Conservation (phyloP, 2,797 vertebrate species). For the Falco rusticolus region DNA sequence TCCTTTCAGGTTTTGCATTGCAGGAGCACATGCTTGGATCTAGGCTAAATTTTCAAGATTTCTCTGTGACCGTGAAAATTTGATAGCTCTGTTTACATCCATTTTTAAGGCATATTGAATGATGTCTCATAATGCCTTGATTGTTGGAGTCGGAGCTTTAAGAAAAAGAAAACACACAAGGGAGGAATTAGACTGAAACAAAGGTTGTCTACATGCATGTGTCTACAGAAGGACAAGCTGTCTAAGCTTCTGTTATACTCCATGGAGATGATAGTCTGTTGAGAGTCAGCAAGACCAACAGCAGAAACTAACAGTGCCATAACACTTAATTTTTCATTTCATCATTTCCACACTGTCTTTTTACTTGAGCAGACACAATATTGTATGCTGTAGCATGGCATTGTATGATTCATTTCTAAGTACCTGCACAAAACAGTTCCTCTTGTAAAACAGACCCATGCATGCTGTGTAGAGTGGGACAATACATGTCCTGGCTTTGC, state of each 20-base stretch:
- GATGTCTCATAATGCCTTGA: neutral
- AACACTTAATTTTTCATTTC: neutral
- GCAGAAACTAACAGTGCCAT: neutral
- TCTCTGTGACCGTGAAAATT: accelerated
- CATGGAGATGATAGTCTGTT: neutral
- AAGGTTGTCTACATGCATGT: neutral
- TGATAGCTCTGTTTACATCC: neutral
- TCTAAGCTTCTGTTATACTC: neutral
- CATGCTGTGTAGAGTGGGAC: neutral
- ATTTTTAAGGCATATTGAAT: neutral
- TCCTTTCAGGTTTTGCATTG: neutral
- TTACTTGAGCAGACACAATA: neutral
- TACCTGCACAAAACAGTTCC: neutral
- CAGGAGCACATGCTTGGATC: neutral
- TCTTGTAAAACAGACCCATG: neutral
- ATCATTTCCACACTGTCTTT: neutral
- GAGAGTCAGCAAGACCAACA: neutral
- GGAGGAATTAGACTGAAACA: neutral
- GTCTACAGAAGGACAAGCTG: neutral
- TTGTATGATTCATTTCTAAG: accelerated
- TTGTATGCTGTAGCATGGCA: neutral
- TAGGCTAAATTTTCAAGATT: neutral
- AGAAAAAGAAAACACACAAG: neutral
- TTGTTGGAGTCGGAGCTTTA: neutral
- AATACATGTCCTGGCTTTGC: neutral